A percentile compares a stretch with the other conserved stretches of the same genome.
Evolutionary conservation across 1,140 invertebrate genomes (phyloP).

Genomic region (Drosophila lowei): DNA sequence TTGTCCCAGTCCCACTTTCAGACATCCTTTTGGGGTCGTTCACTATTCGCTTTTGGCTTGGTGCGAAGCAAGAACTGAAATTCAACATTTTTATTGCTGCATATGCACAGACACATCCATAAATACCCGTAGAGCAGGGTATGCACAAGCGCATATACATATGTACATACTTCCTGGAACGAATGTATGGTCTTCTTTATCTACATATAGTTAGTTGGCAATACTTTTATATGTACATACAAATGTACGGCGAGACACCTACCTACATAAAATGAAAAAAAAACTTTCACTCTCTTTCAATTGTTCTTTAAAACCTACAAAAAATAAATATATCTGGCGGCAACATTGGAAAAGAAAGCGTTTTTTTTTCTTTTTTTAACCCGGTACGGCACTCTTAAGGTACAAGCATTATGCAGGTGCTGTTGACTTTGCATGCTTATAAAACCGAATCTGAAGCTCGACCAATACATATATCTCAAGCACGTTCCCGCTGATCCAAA

Average conservation of each 20-base stretch:
- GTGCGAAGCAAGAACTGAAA: constrained; percentile 78
- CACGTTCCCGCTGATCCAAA: too few species aligned
- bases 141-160: constrained; percentile 50
- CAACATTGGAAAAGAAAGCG: constrained; percentile 58
- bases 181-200: constrained; percentile 42
- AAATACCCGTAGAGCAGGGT: constrained; percentile 5
- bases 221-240: constrained; percentile 37
- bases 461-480: too few species aligned
- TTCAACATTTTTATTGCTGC: constrained; percentile 80
- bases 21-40: constrained; percentile 62
- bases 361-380: constrained; percentile 24
- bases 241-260: constrained; percentile 4
- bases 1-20: constrained; percentile 31
- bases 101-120: constrained; percentile 56
- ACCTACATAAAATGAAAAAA: constrained; percentile 46
- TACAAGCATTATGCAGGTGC: too few species aligned
- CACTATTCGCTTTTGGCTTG: constrained; percentile 59
- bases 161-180: not conserved
- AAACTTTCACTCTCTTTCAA: constrained; percentile 78
- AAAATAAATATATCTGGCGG: constrained; percentile 63
- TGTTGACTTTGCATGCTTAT: too few species aligned
- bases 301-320: constrained; percentile 75
- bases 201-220: constrained; percentile 39
- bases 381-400: constrained; percentile 21
- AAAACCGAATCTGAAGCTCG: too few species aligned